These are phyloP conservation scores for Naja naja DNA, from an alignment of 2,113 vertebrate genomes.

Conservation along the genomic window DNA sequence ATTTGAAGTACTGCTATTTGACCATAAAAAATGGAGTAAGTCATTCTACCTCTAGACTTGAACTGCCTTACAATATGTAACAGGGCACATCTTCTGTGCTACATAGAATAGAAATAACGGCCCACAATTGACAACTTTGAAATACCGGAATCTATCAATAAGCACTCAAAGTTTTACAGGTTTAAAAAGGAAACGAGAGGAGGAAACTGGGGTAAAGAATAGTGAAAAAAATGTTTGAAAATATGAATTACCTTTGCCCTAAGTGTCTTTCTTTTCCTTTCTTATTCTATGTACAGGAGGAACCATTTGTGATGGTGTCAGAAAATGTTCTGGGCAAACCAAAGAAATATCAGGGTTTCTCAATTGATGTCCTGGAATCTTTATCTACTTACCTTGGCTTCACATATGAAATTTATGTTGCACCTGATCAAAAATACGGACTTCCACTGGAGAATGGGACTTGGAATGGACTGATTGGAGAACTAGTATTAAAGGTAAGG, in stretches of 20 bases:
- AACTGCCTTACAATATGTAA: neutral
- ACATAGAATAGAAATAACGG: neutral
- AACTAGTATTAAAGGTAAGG: conserved; percentile 94
- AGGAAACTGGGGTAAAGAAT: neutral
- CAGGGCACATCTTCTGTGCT: neutral
- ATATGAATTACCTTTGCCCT: conserved; percentile 17
- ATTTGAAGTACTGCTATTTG: neutral
- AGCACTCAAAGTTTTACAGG: neutral
- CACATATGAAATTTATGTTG: conserved; percentile 96
- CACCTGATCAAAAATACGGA: conserved; percentile 95
- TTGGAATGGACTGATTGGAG: conserved; percentile 96
- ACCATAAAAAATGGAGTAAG: neutral
- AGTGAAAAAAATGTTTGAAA: neutral
- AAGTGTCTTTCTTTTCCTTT: neutral
- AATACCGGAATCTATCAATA: neutral
- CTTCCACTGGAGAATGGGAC: conserved; percentile 90
- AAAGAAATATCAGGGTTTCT: conserved; percentile 97
- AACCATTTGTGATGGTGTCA: conserved; percentile 98
- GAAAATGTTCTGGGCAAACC: conserved; percentile 97
- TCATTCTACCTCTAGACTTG: neutral
- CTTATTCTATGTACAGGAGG: conserved; percentile 78
- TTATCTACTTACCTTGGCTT: conserved; percentile 95
- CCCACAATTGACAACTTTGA: neutral
- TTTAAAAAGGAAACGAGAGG: neutral
- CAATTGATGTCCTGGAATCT: conserved; percentile 94